A percentile compares a stretch with the other conserved stretches of the same genome.
These are phyloP conservation scores for Muraenolepis orangiensis DNA, from an alignment of 2,797 vertebrate genomes.

Conservation along the genomic window DNA sequence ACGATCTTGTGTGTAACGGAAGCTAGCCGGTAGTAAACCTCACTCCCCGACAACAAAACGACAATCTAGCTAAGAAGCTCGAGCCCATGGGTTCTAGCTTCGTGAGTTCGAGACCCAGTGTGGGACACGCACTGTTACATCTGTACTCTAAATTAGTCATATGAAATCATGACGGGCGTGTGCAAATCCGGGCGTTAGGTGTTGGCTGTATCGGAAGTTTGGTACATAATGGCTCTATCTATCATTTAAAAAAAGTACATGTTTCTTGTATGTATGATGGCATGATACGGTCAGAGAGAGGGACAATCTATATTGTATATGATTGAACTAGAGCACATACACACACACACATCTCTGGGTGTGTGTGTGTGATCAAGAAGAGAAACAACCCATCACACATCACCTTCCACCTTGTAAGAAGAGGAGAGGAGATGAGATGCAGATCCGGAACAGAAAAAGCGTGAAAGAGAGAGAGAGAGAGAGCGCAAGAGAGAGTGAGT, in stretches of 20 bases:
- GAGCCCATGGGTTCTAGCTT: too few species aligned
- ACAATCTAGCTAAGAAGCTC: too few species aligned
- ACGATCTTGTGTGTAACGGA: too few species aligned
- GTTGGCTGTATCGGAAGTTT: not conserved
- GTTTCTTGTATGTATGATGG: not conserved
- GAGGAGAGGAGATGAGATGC: not conserved
- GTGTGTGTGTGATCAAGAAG: not conserved
- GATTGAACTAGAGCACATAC: not conserved
- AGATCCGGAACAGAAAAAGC: not conserved
- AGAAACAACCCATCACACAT: not conserved
- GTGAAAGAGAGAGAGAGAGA: constrained; percentile 24
- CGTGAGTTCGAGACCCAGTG: too few species aligned
- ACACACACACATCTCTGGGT: not conserved
- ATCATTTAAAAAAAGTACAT: not conserved
- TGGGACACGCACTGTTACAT: too few species aligned
- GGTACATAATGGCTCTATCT: not conserved
- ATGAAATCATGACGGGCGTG: not conserved
- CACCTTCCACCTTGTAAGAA: not conserved
- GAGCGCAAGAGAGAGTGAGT: constrained; percentile 3
- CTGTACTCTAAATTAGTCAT: not conserved
- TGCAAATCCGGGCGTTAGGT: not conserved
- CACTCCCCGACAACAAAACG: too few species aligned
- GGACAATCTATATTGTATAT: not conserved
- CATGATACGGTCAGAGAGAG: not conserved
- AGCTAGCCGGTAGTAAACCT: too few species aligned